Evolutionary conservation across 2,888 invertebrate species (phyloP).

Genomic region (Spilosoma lubricipeda): DNA sequence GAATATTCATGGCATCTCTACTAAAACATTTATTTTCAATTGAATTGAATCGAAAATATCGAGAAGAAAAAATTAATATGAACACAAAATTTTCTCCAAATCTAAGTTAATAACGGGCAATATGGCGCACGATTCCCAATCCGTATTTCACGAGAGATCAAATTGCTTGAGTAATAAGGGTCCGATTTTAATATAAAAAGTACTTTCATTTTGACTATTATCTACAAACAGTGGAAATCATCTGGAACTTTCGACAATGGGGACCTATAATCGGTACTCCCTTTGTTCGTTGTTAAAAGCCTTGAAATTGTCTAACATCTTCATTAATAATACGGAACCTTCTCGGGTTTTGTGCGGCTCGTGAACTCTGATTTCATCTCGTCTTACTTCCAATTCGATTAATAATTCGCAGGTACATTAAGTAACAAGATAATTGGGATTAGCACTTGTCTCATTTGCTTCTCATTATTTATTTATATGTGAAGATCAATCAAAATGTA

Average conservation of each 20-base stretch:
- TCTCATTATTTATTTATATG: conserved; percentile 1
- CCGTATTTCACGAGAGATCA: conserved; percentile 73
- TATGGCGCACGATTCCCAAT: conserved; percentile 74
- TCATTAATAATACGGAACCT: conserved; percentile 73
- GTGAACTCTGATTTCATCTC: conserved; percentile 50
- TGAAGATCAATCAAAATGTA: neutral
- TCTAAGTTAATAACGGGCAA: conserved; percentile 73
- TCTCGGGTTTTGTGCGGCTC: conserved; percentile 36
- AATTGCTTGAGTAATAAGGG: conserved; percentile 79
- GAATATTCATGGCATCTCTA: too few species aligned
- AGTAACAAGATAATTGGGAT: conserved; percentile 4
- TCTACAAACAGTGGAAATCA: conserved; percentile 61
- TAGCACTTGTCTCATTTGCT: conserved; percentile 2
- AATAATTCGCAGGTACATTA: conserved; percentile 20
- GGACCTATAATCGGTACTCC: conserved; percentile 55
- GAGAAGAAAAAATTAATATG: conserved; percentile 39
- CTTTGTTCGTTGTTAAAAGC: conserved; percentile 72
- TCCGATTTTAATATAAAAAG: conserved; percentile 61
- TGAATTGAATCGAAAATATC: conserved; percentile 26
- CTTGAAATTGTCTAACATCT: conserved; percentile 75
- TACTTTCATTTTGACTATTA: conserved; percentile 58
- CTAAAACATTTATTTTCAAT: conserved; percentile 18
- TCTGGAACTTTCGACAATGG: conserved; percentile 62
- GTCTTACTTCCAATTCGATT: conserved; percentile 30
- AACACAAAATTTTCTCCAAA: conserved; percentile 38